phyloP scores from a whole-genome alignment of 2,113 vertebrate genomes.

The Ginglymostoma cirratum region DNA sequence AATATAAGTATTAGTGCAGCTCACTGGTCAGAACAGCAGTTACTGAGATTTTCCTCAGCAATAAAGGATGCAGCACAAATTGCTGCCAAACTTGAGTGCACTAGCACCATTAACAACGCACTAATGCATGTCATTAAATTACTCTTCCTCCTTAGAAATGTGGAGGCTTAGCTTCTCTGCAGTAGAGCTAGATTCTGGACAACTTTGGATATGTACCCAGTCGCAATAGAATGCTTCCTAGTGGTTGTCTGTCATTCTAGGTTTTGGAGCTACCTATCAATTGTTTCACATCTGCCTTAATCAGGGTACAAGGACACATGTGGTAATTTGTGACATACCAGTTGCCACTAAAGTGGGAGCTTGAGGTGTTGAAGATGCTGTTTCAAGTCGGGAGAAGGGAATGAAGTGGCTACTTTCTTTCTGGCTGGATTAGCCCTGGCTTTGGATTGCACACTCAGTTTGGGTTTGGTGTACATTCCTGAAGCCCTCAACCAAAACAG shows the following conservation, averaged over 20 bases:
- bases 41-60: background rate
- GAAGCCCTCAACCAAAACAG: background rate
- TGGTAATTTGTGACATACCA: background rate
- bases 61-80: background rate
- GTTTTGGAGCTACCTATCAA: background rate
- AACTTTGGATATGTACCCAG: background rate
- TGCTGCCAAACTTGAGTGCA: background rate
- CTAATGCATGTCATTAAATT: background rate
- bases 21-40: background rate
- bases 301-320: background rate
- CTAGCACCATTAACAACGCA: background rate
- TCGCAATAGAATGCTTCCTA: background rate
- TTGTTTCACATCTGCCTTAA: background rate
- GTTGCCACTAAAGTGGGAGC: background rate
- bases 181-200: background rate
- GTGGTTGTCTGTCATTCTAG: background rate
- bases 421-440: background rate
- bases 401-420: background rate
- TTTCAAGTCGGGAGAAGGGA: background rate
- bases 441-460: background rate
- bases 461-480: background rate
- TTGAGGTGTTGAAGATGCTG: background rate
- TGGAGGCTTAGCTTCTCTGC: background rate
- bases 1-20: background rate
- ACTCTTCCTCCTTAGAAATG: background rate